Evolutionary conservation across 2,888 invertebrate species (phyloP), one percentile per base, ranked within the genome.

Genomic region (Osedax fenrisi): DNA sequence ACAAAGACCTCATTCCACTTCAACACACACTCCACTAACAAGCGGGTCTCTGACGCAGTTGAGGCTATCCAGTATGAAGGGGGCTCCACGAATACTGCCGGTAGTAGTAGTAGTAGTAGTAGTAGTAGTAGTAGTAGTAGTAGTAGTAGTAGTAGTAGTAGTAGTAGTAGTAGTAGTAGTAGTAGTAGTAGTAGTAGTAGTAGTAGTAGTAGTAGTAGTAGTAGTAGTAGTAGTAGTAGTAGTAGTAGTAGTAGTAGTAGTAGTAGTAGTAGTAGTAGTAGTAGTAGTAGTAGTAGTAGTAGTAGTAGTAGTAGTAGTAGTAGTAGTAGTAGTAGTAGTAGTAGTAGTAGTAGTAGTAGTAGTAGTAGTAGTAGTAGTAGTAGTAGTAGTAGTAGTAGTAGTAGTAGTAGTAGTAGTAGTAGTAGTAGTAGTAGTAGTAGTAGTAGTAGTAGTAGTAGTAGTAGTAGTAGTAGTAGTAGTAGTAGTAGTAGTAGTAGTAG

Each of bases 41-140:
- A 75, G 2, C 81, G 81, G 0, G 76, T 83, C 24, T 56, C 61
- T 2, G 25, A 22, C n/a, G 68, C 22, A 2, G 67, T 76, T 23
- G 27, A 21, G 3, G 80, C 80, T 2, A 76, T 82, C 3, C 66
- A 74, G 75, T 76, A 81, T 76, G 75, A 61, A 21, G 75, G 77
- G 17, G 80, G 80, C 5, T 76, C 26, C n/a, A 80, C 83, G 3
- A 81, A 82, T 78, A 81, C 82, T 0, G 80, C 79, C 3, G 80
- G 74, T 10, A n/a, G n/a, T n/a, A n/a, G n/a, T n/a, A n/a, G n/a
- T n/a, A n/a, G n/a, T n/a, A n/a, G n/a, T n/a, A n/a, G n/a, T n/a
- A n/a, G n/a, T n/a, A n/a, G n/a, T n/a, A n/a, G n/a, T n/a, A n/a
- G n/a, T n/a, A n/a, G n/a, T n/a, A n/a, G n/a, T n/a, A n/a, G n/a